Conservation (phyloP, 1,140 invertebrate species). For the Vanessa atalanta region DNA sequence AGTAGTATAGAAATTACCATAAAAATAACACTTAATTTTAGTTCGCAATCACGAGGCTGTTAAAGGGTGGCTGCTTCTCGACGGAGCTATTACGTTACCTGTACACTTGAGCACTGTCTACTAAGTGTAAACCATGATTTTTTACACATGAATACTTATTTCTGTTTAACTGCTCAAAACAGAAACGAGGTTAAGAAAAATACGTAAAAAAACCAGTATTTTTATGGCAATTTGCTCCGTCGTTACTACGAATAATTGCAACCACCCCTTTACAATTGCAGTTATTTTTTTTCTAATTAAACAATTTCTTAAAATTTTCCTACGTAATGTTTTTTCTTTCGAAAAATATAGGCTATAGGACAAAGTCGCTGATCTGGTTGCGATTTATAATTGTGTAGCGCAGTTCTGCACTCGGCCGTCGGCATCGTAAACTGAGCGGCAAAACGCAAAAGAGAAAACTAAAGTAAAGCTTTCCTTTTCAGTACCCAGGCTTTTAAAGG, state of each 20-base stretch:
- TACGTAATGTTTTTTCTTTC: too few relatives aligned
- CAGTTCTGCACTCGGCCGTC: conserved; percentile 53
- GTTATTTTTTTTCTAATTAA: too few relatives aligned
- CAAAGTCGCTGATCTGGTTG: background rate
- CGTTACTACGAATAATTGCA: too few relatives aligned
- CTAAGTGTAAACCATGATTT: background rate
- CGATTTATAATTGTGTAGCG: conserved; percentile 16
- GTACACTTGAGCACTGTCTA: conserved; percentile 45
- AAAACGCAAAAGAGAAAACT: conserved; percentile 26
- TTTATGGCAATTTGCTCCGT: too few relatives aligned
- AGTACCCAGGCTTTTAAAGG: background rate
- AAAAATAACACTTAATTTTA: conserved; percentile 81
- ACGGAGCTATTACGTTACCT: conserved; percentile 70
- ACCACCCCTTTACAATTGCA: too few relatives aligned
- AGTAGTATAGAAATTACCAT: conserved; percentile 79
- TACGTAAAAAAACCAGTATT: too few relatives aligned
- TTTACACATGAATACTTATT: background rate
- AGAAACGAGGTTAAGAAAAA: too few relatives aligned
- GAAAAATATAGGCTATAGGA: background rate
- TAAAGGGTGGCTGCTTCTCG: conserved; percentile 73
- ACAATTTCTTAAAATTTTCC: too few relatives aligned
- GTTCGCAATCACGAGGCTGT: conserved; percentile 75
- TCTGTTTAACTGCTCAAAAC: too few relatives aligned
- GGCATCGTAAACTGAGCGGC: conserved; percentile 54
- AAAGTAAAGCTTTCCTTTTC: background rate